Conservation (phyloP, 2,113 vertebrate genomes). For the Pavo muticus region DNA sequence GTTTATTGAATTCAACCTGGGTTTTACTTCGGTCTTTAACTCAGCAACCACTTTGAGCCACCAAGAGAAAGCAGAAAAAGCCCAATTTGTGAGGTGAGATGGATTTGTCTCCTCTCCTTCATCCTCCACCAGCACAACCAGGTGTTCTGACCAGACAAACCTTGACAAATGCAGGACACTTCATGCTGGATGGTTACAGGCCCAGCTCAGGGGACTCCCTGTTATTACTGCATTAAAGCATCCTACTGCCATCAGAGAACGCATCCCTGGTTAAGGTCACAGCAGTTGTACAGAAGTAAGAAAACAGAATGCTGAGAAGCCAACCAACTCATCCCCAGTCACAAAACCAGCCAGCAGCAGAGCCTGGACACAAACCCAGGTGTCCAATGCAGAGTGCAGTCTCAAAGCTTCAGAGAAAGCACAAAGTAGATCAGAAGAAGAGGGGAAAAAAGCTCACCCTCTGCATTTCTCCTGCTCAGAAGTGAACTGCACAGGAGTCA, state of each 20-base stretch:
- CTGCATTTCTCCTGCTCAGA: background rate
- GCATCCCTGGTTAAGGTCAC: background rate
- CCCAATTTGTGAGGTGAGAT: background rate
- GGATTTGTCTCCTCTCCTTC: background rate
- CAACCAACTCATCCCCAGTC: background rate
- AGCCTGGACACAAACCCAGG: background rate
- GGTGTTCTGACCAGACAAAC: background rate
- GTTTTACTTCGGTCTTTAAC: background rate
- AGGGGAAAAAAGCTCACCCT: constrained; percentile 16
- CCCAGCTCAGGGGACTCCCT: background rate
- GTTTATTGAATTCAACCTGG: background rate
- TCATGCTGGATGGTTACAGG: background rate
- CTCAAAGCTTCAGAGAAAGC: background rate
- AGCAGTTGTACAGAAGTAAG: background rate
- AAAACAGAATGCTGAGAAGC: background rate
- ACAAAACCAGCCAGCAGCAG: background rate
- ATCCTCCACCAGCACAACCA: background rate
- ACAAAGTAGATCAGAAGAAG: background rate
- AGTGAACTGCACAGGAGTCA: constrained; percentile 2
- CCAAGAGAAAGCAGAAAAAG: background rate
- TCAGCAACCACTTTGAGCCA: background rate
- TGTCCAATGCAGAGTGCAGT: background rate
- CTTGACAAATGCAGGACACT: background rate
- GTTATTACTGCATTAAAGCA: background rate
- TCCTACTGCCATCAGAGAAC: background rate